Evolutionary conservation across 2,888 invertebrate species (phyloP).

Genomic region (Tipula vernalis): DNA sequence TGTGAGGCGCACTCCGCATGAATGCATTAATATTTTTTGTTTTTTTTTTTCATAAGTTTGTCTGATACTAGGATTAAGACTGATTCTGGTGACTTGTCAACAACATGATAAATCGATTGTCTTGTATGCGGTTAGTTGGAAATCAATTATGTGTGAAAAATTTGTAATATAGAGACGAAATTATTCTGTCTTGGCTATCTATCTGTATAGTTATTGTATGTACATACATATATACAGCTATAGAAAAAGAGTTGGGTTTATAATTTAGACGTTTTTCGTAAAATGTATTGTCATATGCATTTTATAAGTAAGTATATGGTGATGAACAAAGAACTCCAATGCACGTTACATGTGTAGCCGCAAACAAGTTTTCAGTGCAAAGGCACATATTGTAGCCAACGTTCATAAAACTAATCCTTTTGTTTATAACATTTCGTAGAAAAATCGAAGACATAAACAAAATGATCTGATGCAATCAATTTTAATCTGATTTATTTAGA

Average conservation of each 20-base stretch:
- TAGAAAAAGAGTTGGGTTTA: neutral
- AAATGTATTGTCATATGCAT: neutral
- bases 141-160: neutral
- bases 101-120: neutral
- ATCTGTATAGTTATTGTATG: neutral
- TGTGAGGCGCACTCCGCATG: neutral
- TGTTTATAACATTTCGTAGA: neutral
- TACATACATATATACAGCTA: too few relatives aligned
- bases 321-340: neutral
- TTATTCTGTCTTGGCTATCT: neutral
- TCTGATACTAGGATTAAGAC: neutral
- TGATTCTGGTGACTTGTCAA: neutral
- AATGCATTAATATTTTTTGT: neutral
- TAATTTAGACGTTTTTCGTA: neutral
- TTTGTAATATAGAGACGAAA: neutral
- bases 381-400: neutral
- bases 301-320: neutral
- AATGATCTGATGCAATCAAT: neutral
- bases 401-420: neutral
- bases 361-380: neutral
- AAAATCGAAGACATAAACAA: neutral
- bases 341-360: neutral
- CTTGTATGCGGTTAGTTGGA: neutral
- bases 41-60: neutral
- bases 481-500: neutral